Conservation (phyloP, 2,888 invertebrate species). For the Brachyptera putata region DNA sequence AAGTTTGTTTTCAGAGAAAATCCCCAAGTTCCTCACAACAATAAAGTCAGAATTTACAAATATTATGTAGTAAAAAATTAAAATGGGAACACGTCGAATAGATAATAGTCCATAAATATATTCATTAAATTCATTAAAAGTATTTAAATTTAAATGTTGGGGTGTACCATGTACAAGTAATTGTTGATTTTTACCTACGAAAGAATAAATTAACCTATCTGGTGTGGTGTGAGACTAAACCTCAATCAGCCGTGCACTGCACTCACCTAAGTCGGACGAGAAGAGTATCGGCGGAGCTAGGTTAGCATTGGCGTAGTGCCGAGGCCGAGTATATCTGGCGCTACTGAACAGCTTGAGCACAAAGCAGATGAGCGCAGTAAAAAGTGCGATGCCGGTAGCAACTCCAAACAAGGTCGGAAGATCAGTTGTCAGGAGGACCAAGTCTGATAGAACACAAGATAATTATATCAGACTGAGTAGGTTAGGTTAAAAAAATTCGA, state of each 20-base stretch:
- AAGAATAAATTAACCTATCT: no score
- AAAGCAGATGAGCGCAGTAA: conserved; percentile 83
- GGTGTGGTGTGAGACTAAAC: no score
- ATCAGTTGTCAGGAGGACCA: conserved; percentile 77
- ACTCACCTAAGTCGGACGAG: conserved; percentile 79
- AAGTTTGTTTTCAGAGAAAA: neutral
- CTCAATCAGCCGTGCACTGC: no score
- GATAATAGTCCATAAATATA: neutral
- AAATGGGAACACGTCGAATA: neutral
- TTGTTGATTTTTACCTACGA: no score
- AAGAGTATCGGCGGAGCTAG: conserved; percentile 80
- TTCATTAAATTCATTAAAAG: no score
- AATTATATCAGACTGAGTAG: no score
- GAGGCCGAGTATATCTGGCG: conserved; percentile 54
- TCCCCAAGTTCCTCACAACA: neutral
- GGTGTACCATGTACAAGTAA: no score
- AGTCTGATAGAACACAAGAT: conserved; percentile 54
- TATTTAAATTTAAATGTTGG: no score
- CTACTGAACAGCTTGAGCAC: conserved; percentile 79
- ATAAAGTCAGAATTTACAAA: neutral
- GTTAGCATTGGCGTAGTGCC: conserved; percentile 78
- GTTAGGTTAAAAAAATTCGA: no score
- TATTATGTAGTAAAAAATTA: neutral
- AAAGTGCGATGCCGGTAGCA: conserved; percentile 77
- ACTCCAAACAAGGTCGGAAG: conserved; percentile 82